phyloP scores from a whole-genome alignment of 2,113 vertebrate species.

The Eleginops maclovinus region DNA sequence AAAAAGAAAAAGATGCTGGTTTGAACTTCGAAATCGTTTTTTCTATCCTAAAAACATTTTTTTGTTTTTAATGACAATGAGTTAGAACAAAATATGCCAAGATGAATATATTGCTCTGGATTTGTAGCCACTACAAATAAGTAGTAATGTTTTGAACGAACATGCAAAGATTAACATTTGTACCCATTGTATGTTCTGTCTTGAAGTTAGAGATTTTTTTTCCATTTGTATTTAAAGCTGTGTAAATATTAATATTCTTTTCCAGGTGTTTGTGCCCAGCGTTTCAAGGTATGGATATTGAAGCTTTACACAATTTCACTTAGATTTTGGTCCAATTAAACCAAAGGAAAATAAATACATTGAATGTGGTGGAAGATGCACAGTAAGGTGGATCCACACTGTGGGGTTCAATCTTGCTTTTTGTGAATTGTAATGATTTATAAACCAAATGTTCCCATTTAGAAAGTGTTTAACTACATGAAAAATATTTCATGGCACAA shows the following conservation, averaged over 20 bases:
- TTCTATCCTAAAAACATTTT: too few relatives aligned
- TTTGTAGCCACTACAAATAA: too few relatives aligned
- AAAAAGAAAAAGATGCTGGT: not conserved
- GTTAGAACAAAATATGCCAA: not conserved
- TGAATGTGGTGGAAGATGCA: not conserved
- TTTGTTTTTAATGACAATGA: too few relatives aligned
- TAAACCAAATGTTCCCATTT: too few relatives aligned
- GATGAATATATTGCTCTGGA: not conserved
- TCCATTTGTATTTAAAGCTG: not conserved
- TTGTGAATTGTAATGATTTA: not conserved
- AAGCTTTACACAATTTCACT: not conserved
- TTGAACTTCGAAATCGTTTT: too few relatives aligned
- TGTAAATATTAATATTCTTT: not conserved
- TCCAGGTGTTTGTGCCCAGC: conserved; percentile 22
- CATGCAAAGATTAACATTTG: not conserved
- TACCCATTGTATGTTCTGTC: not conserved
- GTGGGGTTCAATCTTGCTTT: not conserved
- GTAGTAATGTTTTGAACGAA: too few relatives aligned
- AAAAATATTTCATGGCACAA: too few relatives aligned
- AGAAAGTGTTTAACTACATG: too few relatives aligned
- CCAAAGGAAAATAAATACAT: not conserved
- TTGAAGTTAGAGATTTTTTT: not conserved
- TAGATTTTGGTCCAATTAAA: not conserved
- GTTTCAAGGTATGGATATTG: conserved; percentile 57
- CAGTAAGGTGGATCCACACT: too few relatives aligned